phyloP scores from a whole-genome alignment of 2,888 invertebrate species.

The Chrysolina americana region DNA sequence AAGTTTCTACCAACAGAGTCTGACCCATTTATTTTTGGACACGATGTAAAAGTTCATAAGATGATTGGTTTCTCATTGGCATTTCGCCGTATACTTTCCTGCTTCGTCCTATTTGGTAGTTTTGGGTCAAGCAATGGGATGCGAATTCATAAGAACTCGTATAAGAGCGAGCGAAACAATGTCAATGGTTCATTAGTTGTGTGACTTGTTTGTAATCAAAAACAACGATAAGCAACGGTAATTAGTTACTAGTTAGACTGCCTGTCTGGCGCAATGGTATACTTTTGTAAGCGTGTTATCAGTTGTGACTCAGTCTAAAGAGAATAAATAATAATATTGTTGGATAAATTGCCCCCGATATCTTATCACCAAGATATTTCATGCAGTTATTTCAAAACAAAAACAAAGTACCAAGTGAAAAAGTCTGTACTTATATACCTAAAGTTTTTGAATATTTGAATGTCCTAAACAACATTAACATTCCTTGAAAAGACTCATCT shows the following conservation, averaged over 20 bases:
- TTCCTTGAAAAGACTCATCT: too few species aligned
- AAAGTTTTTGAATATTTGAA: too few species aligned
- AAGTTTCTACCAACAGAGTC: too few species aligned
- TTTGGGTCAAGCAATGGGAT: too few species aligned
- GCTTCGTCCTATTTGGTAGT: too few species aligned
- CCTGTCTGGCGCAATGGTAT: neutral
- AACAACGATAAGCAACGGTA: neutral
- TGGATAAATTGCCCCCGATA: neutral
- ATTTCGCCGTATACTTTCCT: too few species aligned
- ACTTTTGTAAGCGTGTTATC: conserved; percentile 3
- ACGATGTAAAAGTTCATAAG: too few species aligned
- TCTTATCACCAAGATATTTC: neutral
- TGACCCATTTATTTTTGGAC: too few species aligned
- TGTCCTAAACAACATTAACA: too few species aligned
- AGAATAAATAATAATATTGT: neutral
- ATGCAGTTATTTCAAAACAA: neutral
- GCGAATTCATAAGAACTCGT: neutral
- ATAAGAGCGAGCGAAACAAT: neutral
- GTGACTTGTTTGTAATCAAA: neutral
- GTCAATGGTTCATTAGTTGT: neutral
- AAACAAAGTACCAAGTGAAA: neutral
- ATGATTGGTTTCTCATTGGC: too few species aligned
- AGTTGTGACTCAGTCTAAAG: neutral
- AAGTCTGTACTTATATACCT: neutral
- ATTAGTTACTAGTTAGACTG: neutral